Evolutionary conservation across 2,797 vertebrate genomes (phyloP), one percentile per base, ranked within the genome.

Genomic region (Falco cherrug): DNA sequence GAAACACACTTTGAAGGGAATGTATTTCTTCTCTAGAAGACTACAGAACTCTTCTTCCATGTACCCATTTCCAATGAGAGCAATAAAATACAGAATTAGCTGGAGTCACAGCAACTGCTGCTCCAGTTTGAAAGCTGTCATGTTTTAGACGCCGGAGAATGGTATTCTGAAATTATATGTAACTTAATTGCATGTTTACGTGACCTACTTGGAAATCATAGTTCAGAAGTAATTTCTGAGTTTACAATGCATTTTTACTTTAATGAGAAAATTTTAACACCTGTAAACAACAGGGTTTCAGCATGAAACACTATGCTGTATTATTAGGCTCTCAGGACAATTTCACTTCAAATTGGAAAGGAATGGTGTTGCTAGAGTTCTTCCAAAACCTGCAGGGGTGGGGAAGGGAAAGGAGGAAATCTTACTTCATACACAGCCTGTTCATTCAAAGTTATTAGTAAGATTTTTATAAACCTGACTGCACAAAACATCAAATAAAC

Each of bases 351-450:
- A 31, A 75, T 16, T 54, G 50, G 39, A 79, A 90, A 69, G 39
- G 37, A 87, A 89, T 10, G 33, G 29, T 24, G 21, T 20, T 70
- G 51, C 60, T 35, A 71, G 11, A 86, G 35, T 35, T 79, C 64
- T 89, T 63, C n/a, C 85, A 50, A 91, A 87, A 50, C 26, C 47
- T 84, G 47, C 28, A 84, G 5, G 20, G 35, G 33, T 33, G 24
- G 16, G 10, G 79, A 88, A 64, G 59, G 25, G 56, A 75, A 94
- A n/a, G 39, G 37, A 84, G 74, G 50, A 77, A 71, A 74, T 83
- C 89, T 94, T 90, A 96, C 76, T 78, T 94, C 78, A 87, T 51
- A 67, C 78, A 87, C 48, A 67, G 82, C 43, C 60, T 84, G 43
- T 56, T 77, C 71, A 73, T 51, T 87, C 64, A 37, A 90, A 93